phyloP scores from a whole-genome alignment of 1,140 invertebrate species.

The Papilio glaucus region DNA sequence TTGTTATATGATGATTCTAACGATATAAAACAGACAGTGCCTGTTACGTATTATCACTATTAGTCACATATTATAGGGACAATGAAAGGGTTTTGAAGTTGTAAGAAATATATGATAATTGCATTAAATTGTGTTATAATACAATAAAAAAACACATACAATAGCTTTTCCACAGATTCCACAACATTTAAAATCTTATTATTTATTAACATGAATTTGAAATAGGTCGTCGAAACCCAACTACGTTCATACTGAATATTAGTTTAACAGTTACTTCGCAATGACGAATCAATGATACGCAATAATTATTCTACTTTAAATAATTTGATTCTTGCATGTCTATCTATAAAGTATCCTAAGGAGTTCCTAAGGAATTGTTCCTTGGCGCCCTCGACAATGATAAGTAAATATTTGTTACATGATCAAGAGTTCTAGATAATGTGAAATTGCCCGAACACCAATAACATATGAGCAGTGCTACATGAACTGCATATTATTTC shows the following conservation, averaged over 20 bases:
- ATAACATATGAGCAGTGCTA: background rate
- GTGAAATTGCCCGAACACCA: conserved; percentile 2
- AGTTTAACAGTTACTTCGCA: conserved; percentile 21
- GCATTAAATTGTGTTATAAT: background rate
- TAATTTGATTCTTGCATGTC: conserved; percentile 25
- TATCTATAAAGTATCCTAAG: conserved; percentile 29
- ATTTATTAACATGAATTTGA: conserved; percentile 5
- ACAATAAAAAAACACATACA: background rate
- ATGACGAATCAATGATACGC: conserved; percentile 21
- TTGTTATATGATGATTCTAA: background rate
- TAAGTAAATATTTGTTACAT: background rate
- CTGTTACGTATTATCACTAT: background rate
- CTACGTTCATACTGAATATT: conserved; percentile 4
- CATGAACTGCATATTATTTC: conserved; percentile 9
- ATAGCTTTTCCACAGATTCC: background rate
- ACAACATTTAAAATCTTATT: conserved; percentile 1
- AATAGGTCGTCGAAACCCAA: conserved; percentile 12
- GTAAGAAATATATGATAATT: conserved; percentile 20
- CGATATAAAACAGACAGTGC: background rate
- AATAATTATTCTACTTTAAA: conserved; percentile 30
- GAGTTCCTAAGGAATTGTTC: conserved; percentile 7
- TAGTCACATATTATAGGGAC: conserved; percentile 26
- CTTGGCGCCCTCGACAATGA: conserved; percentile 9
- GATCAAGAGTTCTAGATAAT: background rate
- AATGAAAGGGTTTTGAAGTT: conserved; percentile 19